Base-by-base conservation (phyloP, 2,113 vertebrate species). In the Hippolais icterina region DNA sequence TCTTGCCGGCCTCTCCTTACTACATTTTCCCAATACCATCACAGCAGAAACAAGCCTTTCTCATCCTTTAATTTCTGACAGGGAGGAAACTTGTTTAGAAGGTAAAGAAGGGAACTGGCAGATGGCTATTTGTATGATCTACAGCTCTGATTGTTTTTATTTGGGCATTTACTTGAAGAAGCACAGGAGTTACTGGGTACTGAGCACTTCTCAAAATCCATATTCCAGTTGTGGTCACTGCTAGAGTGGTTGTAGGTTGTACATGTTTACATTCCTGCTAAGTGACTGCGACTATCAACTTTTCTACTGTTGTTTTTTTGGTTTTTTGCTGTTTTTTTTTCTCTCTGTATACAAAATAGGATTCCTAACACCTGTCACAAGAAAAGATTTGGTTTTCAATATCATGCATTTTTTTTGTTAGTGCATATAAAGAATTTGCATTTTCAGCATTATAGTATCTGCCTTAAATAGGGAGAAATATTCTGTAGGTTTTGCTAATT, bases 31-130 rank as follows among this genome's bases (percentile, higher is more conserved):
- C 47, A 75, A 93, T 94, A 39, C 76, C 35, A 54, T 47, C 47
- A 37, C 63, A 86, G 68, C 71, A 93, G 94, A 94, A 94, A 54
- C 75, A 90, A 93, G 47, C 23, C 39, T 92, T 88, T 80, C 41
- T 53, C 49, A 82, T 82, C 31, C 72, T 90, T 23, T 46, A 85
- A 31, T 87, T 41, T 76, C 66, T 87, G 63, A 72, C 57, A 23
- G 10, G 46, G 41, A 85, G 42, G 28, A 93, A 64, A 54, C 47
- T 89, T 60, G 12, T 70, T 86, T 70, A 24, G 66, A 82, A 88
- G 54, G 50, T 95, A n/a, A 76, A 66, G 70, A 82, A 90, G 37
- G 42, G 59, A 91, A 56, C 29, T 50, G 20, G 28, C 15, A 52
- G 47, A 49, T 2, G 2, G 7, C 7, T 80, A 16, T 80, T 83